Evolutionary conservation across 2,797 vertebrate genomes (phyloP), one percentile per base, ranked within the genome.

Genomic region (Rhynchonycteris naso): DNA sequence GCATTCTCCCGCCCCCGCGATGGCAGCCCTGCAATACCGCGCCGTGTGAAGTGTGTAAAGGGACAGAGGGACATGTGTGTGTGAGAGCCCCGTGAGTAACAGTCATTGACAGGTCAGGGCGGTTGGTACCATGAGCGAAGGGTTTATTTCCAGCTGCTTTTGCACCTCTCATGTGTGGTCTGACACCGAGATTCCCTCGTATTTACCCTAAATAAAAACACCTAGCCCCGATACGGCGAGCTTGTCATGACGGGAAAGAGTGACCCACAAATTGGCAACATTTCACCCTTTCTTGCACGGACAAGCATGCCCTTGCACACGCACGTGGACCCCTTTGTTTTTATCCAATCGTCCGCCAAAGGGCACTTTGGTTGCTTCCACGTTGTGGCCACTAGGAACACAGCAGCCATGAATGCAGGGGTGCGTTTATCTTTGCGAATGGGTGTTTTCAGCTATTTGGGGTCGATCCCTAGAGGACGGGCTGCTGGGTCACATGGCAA

Each of bases 61-160:
- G 6, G 54, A 13, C 72, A 35, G n/a, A 7, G 0, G 61, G 28
- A 26, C 28, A 10, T 0, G 15, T 1, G 54, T 2, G 10, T 24
- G 6, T 1, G 0, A 1, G 35, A 7, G 28, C 18, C n/a, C 30
- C 0, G 1, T 1, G 13, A 9, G 16, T 0, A 2, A 13, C 15
- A 1, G 22, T 18, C 43, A 1, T 2, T 0, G 0, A 7, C 10
- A 2, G 28, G 3, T 3, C 24, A 5, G 0, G 24, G 2, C 3
- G 1, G 7, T 22, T 19, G 61, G 65, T 54, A 12, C 5, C 30
- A 6, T 0, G 10, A 85, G 30, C 56, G 58, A 2, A 5, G 10
- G 2, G 1, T 0, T n/a, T 24, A 10, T n/a, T 69, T 43, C 47
- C 7, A 26, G 54, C 47, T 1, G 28, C 30, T 63, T 5, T 2